Percentiles rank a stretch among this genome's conserved stretches.
These are phyloP conservation scores for Stegophylla sp. DNA, from an alignment of 2,888 invertebrate genomes.

Conservation along the genomic window DNA sequence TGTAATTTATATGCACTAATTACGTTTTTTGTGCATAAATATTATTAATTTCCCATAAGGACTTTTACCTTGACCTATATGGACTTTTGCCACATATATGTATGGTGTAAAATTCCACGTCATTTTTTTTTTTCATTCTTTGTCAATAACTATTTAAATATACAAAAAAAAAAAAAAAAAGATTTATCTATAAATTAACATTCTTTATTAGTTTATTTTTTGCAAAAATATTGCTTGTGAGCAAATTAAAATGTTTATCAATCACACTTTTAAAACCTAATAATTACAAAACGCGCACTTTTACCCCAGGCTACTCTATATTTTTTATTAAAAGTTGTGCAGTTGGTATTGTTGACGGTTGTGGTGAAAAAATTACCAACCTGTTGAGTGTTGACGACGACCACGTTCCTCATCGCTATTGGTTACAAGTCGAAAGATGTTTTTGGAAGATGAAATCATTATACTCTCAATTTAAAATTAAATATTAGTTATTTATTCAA, in stretches of 20 bases:
- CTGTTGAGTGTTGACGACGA: no score
- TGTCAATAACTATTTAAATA: not conserved
- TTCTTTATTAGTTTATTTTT: not conserved
- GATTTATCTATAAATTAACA: not conserved
- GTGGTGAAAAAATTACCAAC: no score
- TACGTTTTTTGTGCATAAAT: no score
- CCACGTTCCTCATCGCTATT: no score
- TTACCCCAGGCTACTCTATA: constrained; percentile 17
- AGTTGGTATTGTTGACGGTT: no score
- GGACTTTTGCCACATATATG: not conserved
- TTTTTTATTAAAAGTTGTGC: no score
- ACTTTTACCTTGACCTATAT: not conserved
- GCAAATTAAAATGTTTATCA: constrained; percentile 6
- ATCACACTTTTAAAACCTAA: constrained; percentile 8
- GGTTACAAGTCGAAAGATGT: no score
- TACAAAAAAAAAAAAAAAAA: not conserved
- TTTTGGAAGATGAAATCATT: no score
- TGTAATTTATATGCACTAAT: no score
- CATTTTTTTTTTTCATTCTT: constrained; percentile 1
- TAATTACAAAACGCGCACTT: constrained; percentile 19
- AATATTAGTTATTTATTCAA: no score
- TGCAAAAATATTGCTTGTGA: constrained; percentile 7
- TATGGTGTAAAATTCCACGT: constrained; percentile 13
- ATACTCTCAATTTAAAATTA: no score
- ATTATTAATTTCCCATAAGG: constrained; percentile 2